A percentile compares a stretch with the other conserved stretches of the same genome.
Conservation (phyloP, 2,888 invertebrate genomes). For the Carterocephalus palaemon region DNA sequence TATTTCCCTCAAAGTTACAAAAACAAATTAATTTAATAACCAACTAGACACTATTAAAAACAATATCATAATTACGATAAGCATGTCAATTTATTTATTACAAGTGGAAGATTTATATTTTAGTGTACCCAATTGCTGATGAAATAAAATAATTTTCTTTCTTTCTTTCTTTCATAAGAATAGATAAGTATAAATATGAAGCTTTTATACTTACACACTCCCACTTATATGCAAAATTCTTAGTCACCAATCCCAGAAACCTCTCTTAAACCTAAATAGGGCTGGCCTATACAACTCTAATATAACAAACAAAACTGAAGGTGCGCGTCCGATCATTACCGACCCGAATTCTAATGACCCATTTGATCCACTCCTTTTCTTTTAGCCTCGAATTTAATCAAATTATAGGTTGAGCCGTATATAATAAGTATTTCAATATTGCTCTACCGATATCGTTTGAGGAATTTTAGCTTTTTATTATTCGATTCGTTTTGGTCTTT, state of each 20-base stretch:
- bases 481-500: constrained; percentile 63
- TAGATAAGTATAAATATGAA: no score
- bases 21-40: not conserved
- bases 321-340: constrained; percentile 70
- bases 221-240: no score
- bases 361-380: constrained; percentile 69
- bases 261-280: constrained; percentile 46
- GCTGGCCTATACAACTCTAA: constrained; percentile 50
- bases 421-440: constrained; percentile 73
- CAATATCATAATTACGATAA: no score
- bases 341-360: constrained; percentile 74
- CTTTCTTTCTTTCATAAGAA: no score
- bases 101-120: no score
- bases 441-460: constrained; percentile 69
- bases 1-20: not conserved
- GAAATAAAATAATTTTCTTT: no score
- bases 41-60: not conserved
- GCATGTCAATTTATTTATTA: no score
- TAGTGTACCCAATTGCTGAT: no score
- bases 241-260: constrained; percentile 14
- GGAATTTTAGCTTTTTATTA: constrained; percentile 74
- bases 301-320: constrained; percentile 66
- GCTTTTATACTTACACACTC: no score
- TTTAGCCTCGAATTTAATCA: constrained; percentile 73
- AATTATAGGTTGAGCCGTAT: constrained; percentile 76